Percentiles rank a stretch among this genome's conserved stretches.
phyloP scores from a whole-genome alignment of 2,888 invertebrate genomes.

The Terebella lapidaria region DNA sequence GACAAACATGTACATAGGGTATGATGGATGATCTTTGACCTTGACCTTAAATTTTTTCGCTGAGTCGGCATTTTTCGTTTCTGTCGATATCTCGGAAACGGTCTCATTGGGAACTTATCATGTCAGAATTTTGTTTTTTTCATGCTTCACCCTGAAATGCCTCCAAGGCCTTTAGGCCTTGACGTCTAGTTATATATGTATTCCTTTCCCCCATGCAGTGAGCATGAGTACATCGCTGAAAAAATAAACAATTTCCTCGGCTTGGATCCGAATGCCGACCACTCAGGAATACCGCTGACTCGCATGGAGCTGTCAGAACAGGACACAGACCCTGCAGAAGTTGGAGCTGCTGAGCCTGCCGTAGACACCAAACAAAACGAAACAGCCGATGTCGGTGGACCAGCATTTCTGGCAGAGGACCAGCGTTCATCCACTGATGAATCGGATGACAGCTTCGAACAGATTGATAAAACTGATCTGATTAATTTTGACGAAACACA shows the following conservation, averaged over 20 bases:
- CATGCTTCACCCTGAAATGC: no score
- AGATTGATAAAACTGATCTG: neutral
- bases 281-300: neutral
- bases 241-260: neutral
- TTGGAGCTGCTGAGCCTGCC: neutral
- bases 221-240: neutral
- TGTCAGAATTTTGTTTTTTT: no score
- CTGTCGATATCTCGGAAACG: no score
- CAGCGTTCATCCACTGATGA: neutral
- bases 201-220: no score
- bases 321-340: neutral
- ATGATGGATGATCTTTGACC: no score
- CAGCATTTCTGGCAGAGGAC: neutral
- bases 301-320: neutral
- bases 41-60: no score
- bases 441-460: constrained; percentile 1
- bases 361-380: neutral
- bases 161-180: no score
- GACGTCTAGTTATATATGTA: no score
- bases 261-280: neutral
- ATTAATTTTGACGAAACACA: no score
- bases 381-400: neutral
- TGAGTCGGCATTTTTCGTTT: no score
- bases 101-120: no score
- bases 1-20: no score